A percentile compares a stretch with the other conserved stretches of the same genome.
Conservation (phyloP, 2,888 invertebrate species). For the Auanema freiburgensis region DNA sequence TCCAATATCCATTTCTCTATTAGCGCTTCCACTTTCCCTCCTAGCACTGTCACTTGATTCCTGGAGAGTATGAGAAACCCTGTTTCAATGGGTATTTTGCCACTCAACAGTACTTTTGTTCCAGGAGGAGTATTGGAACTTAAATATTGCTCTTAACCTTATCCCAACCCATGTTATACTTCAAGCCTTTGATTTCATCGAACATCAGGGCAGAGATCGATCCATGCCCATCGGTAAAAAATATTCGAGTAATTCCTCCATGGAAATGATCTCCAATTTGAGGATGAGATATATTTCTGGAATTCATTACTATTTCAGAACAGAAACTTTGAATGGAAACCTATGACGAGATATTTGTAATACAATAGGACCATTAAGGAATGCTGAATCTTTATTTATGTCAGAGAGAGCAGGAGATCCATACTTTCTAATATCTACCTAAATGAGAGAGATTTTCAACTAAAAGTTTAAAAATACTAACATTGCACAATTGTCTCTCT, state of each 20-base stretch:
- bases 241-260: conserved; percentile 24
- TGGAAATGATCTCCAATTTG: conserved; percentile 24
- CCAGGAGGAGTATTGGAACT: conserved; percentile 52
- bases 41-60: conserved; percentile 43
- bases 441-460: conserved; percentile 3
- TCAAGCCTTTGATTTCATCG: conserved; percentile 6
- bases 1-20: conserved; percentile 56
- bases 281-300: conserved; percentile 15
- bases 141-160: conserved; percentile 6
- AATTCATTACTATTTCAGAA: conserved; percentile 4
- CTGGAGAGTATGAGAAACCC: conserved; percentile 37
- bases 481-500: conserved; percentile 22
- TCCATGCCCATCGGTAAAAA: conserved; percentile 37
- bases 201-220: conserved; percentile 22
- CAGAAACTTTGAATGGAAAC: conserved; percentile 7
- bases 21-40: conserved; percentile 48
- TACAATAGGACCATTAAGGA: conserved; percentile 24
- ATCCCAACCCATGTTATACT: not conserved
- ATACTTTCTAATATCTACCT: conserved; percentile 29
- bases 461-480: conserved; percentile 6
- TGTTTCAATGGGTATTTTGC: conserved; percentile 38
- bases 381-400: conserved; percentile 16
- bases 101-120: conserved; percentile 40
- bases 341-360: conserved; percentile 30
- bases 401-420: conserved; percentile 22